These are phyloP conservation scores for Eumeta japonica DNA, from an alignment of 1,140 invertebrate genomes.

Conservation along the genomic window DNA sequence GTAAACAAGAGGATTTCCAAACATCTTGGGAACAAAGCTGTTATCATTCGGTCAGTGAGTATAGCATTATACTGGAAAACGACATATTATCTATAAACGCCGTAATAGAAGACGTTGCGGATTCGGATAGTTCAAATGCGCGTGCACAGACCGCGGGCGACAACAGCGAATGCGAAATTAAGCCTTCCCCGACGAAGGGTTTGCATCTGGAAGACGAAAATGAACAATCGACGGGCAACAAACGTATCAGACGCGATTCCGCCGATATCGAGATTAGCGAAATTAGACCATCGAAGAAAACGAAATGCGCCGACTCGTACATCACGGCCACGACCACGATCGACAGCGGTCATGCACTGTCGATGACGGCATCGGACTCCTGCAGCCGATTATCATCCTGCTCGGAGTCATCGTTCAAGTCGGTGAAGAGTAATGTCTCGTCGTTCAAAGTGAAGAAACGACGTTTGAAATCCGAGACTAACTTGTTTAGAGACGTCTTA, in stretches of 20 bases:
- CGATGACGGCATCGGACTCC: conserved; percentile 12
- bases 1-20: conserved; percentile 21
- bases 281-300: conserved; percentile 30
- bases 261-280: conserved; percentile 22
- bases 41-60: conserved; percentile 24
- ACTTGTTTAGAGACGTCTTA: conserved; percentile 34
- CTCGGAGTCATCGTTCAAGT: conserved; percentile 44
- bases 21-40: conserved; percentile 36
- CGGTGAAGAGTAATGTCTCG: no score
- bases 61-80: no score
- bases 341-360: conserved; percentile 19
- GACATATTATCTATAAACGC: no score
- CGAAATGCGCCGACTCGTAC: conserved; percentile 27
- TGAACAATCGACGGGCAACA: conserved; percentile 21
- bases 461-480: conserved; percentile 36
- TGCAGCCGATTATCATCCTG: conserved; percentile 27
- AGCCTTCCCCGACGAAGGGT: no score
- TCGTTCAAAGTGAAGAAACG: conserved; percentile 41
- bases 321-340: conserved; percentile 25
- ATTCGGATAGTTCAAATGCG: no score
- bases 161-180: no score
- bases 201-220: no score
- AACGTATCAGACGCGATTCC: conserved; percentile 31
- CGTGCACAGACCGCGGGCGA: no score
- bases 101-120: no score